These are phyloP conservation scores for Percina caprodes DNA, from an alignment of 2,113 vertebrate genomes.

Conservation along the genomic window DNA sequence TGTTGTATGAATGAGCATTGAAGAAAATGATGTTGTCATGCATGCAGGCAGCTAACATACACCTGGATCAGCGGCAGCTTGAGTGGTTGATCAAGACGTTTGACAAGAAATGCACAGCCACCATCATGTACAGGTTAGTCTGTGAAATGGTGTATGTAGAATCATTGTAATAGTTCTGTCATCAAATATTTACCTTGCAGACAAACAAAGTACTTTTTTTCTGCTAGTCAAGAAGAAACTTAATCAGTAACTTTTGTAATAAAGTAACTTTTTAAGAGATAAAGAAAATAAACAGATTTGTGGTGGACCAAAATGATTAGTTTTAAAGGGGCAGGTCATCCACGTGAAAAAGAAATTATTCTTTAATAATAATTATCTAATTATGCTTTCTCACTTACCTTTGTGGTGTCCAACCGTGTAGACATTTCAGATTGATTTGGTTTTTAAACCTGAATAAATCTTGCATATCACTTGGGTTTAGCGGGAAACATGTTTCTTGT, in stretches of 20 bases:
- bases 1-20: background rate
- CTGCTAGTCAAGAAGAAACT: background rate
- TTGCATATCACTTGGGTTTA: background rate
- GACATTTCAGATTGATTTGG: background rate
- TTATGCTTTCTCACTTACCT: too few species aligned
- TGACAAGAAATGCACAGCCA: constrained; percentile 62
- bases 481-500: background rate
- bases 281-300: background rate
- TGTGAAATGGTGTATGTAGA: background rate
- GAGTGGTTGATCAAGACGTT: constrained; percentile 76
- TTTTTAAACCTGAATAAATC: background rate
- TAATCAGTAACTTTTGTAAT: background rate
- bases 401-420: too few species aligned
- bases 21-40: background rate
- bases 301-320: background rate
- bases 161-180: background rate
- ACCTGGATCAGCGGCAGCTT: constrained; percentile 76
- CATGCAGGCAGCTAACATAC: constrained; percentile 74
- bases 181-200: background rate
- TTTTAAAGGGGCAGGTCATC: background rate
- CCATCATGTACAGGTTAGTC: constrained; percentile 82
- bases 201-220: background rate
- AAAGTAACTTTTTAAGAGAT: background rate
- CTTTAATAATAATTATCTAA: too few species aligned
- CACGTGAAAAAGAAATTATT: background rate